phyloP scores from a whole-genome alignment of 2,113 vertebrate species.

The Cephalopterus ornatus region DNA sequence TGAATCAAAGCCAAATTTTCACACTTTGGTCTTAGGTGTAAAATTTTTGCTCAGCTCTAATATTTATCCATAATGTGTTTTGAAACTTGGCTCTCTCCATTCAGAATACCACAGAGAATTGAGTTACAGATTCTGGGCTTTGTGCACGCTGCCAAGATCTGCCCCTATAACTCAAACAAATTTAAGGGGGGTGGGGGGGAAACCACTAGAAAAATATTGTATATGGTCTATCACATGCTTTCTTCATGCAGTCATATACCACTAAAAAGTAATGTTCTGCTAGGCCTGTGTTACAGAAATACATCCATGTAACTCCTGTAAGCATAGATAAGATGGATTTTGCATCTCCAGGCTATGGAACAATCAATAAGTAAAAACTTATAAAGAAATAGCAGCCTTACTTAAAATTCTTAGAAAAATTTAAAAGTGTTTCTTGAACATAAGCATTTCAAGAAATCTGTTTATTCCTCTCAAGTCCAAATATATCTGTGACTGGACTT shows the following conservation, averaged over 20 bases:
- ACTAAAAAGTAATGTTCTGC: constrained; percentile 42
- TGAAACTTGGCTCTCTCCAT: constrained; percentile 25
- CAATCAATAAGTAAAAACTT: too few relatives aligned
- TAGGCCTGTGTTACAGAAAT: neutral
- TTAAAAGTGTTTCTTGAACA: constrained; percentile 17
- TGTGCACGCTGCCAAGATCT: constrained; percentile 51
- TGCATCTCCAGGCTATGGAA: neutral
- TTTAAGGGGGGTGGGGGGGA: neutral
- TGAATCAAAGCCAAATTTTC: constrained; percentile 59
- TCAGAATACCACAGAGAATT: constrained; percentile 53
- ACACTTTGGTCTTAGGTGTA: constrained; percentile 57
- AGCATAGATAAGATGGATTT: constrained; percentile 12
- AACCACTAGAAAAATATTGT: constrained; percentile 25
- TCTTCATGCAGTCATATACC: constrained; percentile 48
- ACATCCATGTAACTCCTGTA: neutral
- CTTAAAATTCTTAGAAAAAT: neutral
- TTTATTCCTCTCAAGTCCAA: constrained; percentile 15
- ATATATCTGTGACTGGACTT: neutral
- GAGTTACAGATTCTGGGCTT: constrained; percentile 56
- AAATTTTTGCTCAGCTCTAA: constrained; percentile 46
- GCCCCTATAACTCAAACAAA: constrained; percentile 53
- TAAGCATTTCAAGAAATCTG: constrained; percentile 26
- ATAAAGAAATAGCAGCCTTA: constrained; percentile 1
- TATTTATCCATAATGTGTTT: constrained; percentile 54
- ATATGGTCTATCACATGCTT: constrained; percentile 46